Conservation (phyloP, 2,888 invertebrate genomes). For the Vanessa cardui region DNA sequence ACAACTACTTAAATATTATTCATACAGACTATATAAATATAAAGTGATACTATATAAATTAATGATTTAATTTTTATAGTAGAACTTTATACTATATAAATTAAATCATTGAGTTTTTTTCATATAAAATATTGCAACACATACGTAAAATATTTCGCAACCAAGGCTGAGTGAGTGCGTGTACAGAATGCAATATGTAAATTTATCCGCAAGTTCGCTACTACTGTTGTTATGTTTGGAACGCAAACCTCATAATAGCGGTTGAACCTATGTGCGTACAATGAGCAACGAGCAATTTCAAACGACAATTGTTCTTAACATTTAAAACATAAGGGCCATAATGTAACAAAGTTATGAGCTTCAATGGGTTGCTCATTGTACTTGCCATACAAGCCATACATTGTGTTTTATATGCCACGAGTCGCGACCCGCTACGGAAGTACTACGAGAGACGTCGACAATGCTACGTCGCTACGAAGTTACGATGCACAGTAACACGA, state of each 20-base stretch:
- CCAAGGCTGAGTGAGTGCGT: conserved; percentile 33
- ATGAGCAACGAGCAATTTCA: not conserved
- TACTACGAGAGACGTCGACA: conserved; percentile 48
- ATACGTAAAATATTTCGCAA: conserved; percentile 11
- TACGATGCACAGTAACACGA: conserved; percentile 46
- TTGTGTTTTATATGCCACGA: conserved; percentile 30
- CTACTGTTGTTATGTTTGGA: conserved; percentile 49
- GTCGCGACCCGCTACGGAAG: conserved; percentile 41
- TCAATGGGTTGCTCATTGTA: conserved; percentile 22
- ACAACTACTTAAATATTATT: no score
- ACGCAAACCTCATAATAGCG: conserved; percentile 52
- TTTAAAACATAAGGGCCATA: conserved; percentile 15
- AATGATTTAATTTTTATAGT: no score
- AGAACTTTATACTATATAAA: no score
- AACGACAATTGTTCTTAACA: conserved; percentile 21
- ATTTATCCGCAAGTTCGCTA: conserved; percentile 58
- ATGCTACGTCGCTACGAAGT: conserved; percentile 46
- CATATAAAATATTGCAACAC: not conserved
- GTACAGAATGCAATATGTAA: conserved; percentile 69
- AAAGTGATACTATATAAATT: no score
- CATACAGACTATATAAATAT: no score
- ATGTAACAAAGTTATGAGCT: conserved; percentile 15
- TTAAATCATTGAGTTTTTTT: not conserved
- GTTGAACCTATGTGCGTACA: conserved; percentile 33
- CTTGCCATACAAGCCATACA: conserved; percentile 24